Evolutionary conservation across 1,140 invertebrate genomes (phyloP).

Genomic region (Scaptodrosophila lebanonensis): DNA sequence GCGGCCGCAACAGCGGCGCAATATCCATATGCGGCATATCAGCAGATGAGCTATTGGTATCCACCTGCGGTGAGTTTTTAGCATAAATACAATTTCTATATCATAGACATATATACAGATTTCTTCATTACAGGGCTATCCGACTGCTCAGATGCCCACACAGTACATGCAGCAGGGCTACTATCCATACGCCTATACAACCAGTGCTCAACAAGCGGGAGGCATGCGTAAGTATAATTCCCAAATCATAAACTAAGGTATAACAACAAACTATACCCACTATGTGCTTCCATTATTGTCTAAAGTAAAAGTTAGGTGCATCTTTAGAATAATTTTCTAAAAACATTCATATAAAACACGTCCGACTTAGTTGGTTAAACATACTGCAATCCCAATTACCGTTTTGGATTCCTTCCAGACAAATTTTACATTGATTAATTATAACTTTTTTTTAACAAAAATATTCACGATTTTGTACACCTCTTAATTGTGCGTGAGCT

Average conservation of each 20-base stretch:
- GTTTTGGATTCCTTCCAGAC: no score
- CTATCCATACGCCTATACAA: constrained; percentile 78
- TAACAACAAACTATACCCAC: neutral
- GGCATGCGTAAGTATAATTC: constrained; percentile 56
- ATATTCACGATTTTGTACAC: no score
- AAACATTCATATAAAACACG: no score
- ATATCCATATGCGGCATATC: constrained; percentile 82
- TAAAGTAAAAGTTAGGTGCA: no score
- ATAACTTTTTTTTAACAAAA: no score
- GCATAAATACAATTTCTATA: neutral
- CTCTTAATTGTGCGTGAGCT: no score
- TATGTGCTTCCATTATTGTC: no score
- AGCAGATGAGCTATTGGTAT: constrained; percentile 90
- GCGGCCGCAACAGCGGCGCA: constrained; percentile 78
- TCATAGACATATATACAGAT: neutral
- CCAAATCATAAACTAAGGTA: neutral
- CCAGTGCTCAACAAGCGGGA: constrained; percentile 76
- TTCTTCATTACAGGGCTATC: constrained; percentile 58
- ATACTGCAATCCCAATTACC: no score
- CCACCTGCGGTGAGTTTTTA: constrained; percentile 77
- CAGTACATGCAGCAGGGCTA: constrained; percentile 84
- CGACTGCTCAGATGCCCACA: constrained; percentile 80
- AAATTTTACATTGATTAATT: no score
- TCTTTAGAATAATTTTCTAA: no score
- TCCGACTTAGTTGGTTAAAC: no score